These are phyloP conservation scores for Euphydryas editha DNA, from an alignment of 2,888 invertebrate species.

Conservation along the genomic window DNA sequence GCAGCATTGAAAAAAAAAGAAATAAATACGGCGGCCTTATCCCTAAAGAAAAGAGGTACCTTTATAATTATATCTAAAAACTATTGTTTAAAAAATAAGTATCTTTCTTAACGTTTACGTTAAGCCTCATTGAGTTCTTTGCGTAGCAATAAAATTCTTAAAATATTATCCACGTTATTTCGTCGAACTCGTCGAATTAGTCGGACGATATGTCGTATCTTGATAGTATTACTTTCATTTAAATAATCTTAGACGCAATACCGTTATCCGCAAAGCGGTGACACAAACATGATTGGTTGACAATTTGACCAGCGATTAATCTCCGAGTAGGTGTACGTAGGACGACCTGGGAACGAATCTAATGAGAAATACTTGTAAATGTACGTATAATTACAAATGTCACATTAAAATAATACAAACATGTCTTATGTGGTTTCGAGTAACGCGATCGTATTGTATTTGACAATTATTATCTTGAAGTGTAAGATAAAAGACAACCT, in stretches of 20 bases:
- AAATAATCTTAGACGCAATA: constrained; percentile 31
- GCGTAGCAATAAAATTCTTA: no score
- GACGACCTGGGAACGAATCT: constrained; percentile 26
- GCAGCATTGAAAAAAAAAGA: no score
- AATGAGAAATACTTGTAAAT: constrained; percentile 11
- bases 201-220: constrained; percentile 2
- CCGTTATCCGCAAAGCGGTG: constrained; percentile 44
- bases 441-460: constrained; percentile 6
- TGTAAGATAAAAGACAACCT: constrained; percentile 2
- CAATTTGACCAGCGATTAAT: constrained; percentile 46
- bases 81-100: no score
- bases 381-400: constrained; percentile 16
- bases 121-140: no score
- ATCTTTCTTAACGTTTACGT: no score
- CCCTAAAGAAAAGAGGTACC: no score
- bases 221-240: background rate
- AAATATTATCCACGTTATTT: no score
- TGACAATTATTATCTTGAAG: constrained; percentile 5
- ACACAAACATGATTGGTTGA: constrained; percentile 45
- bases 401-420: constrained; percentile 10
- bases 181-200: background rate
- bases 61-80: no score
- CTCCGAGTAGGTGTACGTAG: constrained; percentile 36
- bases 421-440: background rate
- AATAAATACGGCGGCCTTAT: no score